phyloP scores from a whole-genome alignment of 2,113 vertebrate genomes.

The Gavialis gangeticus region DNA sequence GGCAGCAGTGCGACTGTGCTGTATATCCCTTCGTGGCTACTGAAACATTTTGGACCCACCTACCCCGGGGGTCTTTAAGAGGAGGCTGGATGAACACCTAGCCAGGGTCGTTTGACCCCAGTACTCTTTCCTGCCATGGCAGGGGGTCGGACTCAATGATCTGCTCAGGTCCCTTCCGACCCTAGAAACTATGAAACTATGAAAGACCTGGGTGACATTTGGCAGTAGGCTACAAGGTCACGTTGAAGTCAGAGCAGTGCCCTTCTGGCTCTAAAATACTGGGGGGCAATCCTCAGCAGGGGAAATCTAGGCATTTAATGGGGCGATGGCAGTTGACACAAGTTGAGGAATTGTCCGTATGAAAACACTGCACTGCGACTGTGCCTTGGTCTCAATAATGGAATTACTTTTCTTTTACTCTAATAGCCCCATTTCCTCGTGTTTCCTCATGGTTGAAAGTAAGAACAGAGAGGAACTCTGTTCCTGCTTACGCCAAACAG shows the following conservation, averaged over 20 bases:
- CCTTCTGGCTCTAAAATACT: background rate
- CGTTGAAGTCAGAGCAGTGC: accelerated
- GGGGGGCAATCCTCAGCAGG: background rate
- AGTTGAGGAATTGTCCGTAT: background rate
- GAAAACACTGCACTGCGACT: background rate
- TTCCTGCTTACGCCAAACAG: background rate
- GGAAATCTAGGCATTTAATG: background rate
- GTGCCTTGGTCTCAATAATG: background rate
- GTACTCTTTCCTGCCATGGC: too few relatives aligned
- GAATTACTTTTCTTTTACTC: background rate
- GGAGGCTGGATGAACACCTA: too few relatives aligned
- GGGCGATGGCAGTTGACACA: background rate
- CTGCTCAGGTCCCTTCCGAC: too few relatives aligned
- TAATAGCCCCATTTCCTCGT: background rate
- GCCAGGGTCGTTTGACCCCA: too few relatives aligned
- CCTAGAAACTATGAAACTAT: too few relatives aligned
- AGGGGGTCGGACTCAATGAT: too few relatives aligned
- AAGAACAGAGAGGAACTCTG: background rate
- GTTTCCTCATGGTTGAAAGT: background rate
- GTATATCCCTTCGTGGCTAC: background rate
- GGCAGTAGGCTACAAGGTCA: background rate
- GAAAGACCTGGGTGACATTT: background rate
- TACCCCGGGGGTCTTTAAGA: too few relatives aligned
- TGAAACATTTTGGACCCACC: background rate
- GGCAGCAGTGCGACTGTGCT: accelerated